Percentiles rank a stretch among this genome's conserved stretches.
Evolutionary conservation across 2,113 vertebrate genomes (phyloP).

Genomic region (Chrysochloris asiatica): DNA sequence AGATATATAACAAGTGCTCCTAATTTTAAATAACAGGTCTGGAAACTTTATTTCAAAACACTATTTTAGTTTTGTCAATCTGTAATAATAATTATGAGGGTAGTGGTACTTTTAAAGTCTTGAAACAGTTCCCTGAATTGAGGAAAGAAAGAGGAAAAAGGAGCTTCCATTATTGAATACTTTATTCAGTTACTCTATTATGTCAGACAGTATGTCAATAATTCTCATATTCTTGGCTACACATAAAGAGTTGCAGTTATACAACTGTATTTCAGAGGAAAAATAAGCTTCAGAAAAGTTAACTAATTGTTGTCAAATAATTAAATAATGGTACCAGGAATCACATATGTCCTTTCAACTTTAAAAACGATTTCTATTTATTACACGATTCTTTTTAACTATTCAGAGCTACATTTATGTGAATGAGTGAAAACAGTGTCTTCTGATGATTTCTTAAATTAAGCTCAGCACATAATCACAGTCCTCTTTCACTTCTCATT

Average conservation of each 20-base stretch:
- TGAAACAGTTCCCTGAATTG: background rate
- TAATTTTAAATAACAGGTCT: background rate
- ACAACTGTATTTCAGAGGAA: background rate
- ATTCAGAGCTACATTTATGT: background rate
- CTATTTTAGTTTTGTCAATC: background rate
- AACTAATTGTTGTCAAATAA: background rate
- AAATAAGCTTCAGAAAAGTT: background rate
- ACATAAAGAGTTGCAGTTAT: background rate
- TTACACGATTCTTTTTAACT: background rate
- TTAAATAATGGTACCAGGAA: background rate
- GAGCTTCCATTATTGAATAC: background rate
- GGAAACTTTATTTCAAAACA: background rate
- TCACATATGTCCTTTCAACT: background rate
- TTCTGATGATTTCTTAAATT: background rate
- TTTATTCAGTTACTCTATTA: background rate
- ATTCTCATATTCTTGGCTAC: background rate
- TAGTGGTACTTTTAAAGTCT: background rate
- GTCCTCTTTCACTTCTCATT: conserved; percentile 3
- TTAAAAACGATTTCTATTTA: conserved; percentile 1
- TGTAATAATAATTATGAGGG: background rate
- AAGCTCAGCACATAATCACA: background rate
- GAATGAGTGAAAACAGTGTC: background rate
- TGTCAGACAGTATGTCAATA: background rate
- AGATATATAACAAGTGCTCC: background rate
- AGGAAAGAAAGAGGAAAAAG: background rate